Conservation (phyloP, 1,140 invertebrate species). For the Bombus consobrinus region DNA sequence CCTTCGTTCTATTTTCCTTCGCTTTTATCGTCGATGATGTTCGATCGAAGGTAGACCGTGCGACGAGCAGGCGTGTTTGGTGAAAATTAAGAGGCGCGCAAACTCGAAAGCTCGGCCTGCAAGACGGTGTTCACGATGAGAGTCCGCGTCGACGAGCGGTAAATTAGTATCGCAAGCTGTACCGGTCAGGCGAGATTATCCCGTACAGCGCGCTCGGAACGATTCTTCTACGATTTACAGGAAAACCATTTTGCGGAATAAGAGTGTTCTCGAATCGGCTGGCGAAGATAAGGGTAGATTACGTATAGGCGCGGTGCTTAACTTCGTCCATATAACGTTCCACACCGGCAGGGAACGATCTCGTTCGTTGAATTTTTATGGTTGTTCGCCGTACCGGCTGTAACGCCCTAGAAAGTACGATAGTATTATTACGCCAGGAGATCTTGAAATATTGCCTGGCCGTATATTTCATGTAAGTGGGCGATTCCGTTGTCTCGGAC, state of each 20-base stretch:
- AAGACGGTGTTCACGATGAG: not conserved
- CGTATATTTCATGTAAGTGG: constrained; percentile 66
- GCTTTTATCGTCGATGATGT: not conserved
- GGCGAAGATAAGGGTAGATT: constrained; percentile 58
- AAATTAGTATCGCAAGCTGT: constrained; percentile 16
- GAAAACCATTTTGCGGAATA: constrained; percentile 45
- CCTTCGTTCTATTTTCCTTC: not conserved
- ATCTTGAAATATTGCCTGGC: constrained; percentile 67
- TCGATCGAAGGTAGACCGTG: not conserved
- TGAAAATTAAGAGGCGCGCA: not conserved
- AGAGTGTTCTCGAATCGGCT: constrained; percentile 53
- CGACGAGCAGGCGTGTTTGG: not conserved
- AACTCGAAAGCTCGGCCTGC: not conserved
- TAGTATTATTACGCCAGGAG: constrained; percentile 67
- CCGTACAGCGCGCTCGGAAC: not conserved
- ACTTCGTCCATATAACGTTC: constrained; percentile 58
- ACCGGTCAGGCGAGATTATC: constrained; percentile 20
- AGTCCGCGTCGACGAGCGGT: not conserved
- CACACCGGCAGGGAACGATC: constrained; percentile 46
- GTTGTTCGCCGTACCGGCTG: constrained; percentile 63
- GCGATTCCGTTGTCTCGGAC: constrained; percentile 57
- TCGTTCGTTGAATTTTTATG: constrained; percentile 71
- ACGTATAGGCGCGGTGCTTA: constrained; percentile 54
- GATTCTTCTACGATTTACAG: constrained; percentile 39
- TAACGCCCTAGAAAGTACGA: constrained; percentile 59